Evolutionary conservation across 2,888 invertebrate species (phyloP).

Genomic region (Julus scandinavius): DNA sequence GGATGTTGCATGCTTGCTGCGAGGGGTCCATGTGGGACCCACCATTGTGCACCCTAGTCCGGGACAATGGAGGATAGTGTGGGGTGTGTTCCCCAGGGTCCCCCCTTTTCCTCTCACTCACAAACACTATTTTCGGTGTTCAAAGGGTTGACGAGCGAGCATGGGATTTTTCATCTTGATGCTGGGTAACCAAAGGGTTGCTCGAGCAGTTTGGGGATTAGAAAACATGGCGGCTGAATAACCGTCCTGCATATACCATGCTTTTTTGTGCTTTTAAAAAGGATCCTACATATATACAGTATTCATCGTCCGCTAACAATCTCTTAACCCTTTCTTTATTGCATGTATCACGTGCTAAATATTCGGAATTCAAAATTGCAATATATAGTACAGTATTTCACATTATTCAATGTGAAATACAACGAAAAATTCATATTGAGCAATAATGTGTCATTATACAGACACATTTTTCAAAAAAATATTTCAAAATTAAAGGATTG

Average conservation of each 20-base stretch:
- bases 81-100: conserved; percentile 23
- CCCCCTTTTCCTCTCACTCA: conserved; percentile 29
- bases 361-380: neutral
- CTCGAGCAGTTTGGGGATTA: neutral
- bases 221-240: conserved; percentile 9
- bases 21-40: conserved; percentile 39
- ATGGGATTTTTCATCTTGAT: conserved; percentile 42
- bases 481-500: no score
- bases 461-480: no score
- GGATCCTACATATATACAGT: neutral
- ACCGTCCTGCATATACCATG: neutral
- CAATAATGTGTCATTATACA: no score
- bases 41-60: conserved; percentile 32
- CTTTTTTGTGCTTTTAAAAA: neutral
- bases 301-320: neutral
- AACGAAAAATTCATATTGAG: no score
- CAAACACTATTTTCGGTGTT: conserved; percentile 16
- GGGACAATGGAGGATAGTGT: conserved; percentile 19
- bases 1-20: neutral
- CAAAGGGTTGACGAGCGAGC: conserved; percentile 36
- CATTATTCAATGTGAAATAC: no score
- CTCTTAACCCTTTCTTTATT: neutral
- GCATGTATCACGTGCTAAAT: neutral
- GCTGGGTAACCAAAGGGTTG: conserved; percentile 40
- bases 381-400: no score